These are phyloP conservation scores for Ecliptopera silaceata DNA, from an alignment of 2,888 invertebrate genomes.

Conservation along the genomic window DNA sequence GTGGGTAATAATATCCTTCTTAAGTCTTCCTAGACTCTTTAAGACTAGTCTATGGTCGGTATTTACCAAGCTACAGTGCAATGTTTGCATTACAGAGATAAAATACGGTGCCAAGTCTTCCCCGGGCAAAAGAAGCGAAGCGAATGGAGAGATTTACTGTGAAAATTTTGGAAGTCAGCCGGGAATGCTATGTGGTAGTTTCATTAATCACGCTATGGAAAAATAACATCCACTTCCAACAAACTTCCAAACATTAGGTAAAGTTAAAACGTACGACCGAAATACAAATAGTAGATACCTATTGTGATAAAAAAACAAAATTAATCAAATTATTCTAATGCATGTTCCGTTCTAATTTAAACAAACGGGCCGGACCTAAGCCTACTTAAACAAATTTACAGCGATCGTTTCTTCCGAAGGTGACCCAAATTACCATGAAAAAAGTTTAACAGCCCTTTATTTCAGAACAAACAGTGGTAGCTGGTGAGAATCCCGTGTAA, in stretches of 20 bases:
- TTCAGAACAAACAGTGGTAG: constrained; percentile 81
- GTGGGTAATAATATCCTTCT: constrained; percentile 16
- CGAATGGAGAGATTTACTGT: constrained; percentile 75
- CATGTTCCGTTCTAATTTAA: constrained; percentile 63
- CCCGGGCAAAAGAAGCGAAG: constrained; percentile 76
- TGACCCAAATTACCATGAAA: constrained; percentile 82
- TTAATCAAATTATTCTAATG: constrained; percentile 49
- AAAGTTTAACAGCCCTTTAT: constrained; percentile 82
- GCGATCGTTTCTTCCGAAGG: constrained; percentile 75
- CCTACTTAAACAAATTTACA: constrained; percentile 81
- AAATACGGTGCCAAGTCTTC: constrained; percentile 80
- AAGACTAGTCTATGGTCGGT: constrained; percentile 48
- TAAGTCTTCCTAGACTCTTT: constrained; percentile 42
- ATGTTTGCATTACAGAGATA: constrained; percentile 76
- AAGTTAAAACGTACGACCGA: constrained; percentile 1
- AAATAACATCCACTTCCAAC: constrained; percentile 54
- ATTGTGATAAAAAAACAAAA: constrained; percentile 19
- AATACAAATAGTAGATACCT: background rate
- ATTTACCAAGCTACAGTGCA: constrained; percentile 73
- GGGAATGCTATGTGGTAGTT: constrained; percentile 69
- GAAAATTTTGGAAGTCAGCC: constrained; percentile 82
- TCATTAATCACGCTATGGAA: constrained; percentile 75
- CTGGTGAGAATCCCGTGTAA: constrained; percentile 79
- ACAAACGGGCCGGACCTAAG: constrained; percentile 67
- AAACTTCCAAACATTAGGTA: constrained; percentile 36